phyloP scores from a whole-genome alignment of 1,140 invertebrate genomes.

The Cherax quadricarinatus region DNA sequence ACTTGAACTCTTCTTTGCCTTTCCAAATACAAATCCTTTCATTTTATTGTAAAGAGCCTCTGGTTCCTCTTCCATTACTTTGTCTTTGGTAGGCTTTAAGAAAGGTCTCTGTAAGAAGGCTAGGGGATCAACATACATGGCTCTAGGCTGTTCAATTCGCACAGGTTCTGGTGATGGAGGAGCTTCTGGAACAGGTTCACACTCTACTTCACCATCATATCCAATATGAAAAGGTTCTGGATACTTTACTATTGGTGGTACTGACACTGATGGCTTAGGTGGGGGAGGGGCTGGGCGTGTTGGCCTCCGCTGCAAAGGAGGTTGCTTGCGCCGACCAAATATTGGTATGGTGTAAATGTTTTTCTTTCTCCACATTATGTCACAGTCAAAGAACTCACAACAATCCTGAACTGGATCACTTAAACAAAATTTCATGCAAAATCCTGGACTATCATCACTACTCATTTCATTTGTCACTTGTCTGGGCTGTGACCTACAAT shows the following conservation, averaged over 20 bases:
- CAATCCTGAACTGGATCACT: slow-evolving; percentile 73
- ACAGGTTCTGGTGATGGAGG: slow-evolving; percentile 73
- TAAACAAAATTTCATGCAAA: slow-evolving; percentile 73
- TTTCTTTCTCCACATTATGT: slow-evolving; percentile 72
- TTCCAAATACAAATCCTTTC: slow-evolving; percentile 71
- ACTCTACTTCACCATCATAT: slow-evolving; percentile 68
- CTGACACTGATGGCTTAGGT: slow-evolving; percentile 57
- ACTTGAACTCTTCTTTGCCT: slow-evolving; percentile 67
- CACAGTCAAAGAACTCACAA: slow-evolving; percentile 73
- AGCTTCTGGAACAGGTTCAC: slow-evolving; percentile 72
- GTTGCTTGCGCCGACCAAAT: slow-evolving; percentile 64
- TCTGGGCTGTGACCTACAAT: background rate
- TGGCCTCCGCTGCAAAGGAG: slow-evolving; percentile 66
- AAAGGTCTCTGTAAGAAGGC: slow-evolving; percentile 73
- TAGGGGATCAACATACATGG: slow-evolving; percentile 73
- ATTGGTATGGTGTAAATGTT: slow-evolving; percentile 71
- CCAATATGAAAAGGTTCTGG: slow-evolving; percentile 65
- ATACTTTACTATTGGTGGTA: slow-evolving; percentile 54
- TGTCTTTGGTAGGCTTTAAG: slow-evolving; percentile 65
- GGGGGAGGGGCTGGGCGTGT: slow-evolving; percentile 71
- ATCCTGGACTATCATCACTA: background rate
- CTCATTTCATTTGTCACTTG: background rate
- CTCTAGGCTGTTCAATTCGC: slow-evolving; percentile 63
- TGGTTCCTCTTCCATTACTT: slow-evolving; percentile 73
- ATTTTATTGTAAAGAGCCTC: slow-evolving; percentile 72